phyloP scores from a whole-genome alignment of 2,113 vertebrate genomes.

The Esox niger region DNA sequence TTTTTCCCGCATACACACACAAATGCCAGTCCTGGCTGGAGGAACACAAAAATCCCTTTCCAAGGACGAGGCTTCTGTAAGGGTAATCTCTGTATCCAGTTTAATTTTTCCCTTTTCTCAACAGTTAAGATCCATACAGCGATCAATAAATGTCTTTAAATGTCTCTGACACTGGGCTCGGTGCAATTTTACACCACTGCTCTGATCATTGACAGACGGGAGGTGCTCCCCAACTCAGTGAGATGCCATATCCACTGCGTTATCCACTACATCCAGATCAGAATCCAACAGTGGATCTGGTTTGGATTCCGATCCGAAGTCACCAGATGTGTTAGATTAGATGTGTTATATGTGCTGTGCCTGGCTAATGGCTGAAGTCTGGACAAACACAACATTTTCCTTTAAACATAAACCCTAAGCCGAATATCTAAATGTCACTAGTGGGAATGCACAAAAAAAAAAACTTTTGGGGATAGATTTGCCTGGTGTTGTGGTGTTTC shows the following conservation, averaged over 20 bases:
- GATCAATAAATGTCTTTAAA: slow-evolving; percentile 76
- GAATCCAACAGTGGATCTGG: slow-evolving; percentile 36
- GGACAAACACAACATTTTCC: too few species aligned
- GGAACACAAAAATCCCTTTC: slow-evolving; percentile 19
- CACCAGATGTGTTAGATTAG: slow-evolving; percentile 37
- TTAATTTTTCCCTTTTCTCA: slow-evolving; percentile 69
- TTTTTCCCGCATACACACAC: not conserved
- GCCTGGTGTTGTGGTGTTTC: too few species aligned
- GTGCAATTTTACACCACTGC: slow-evolving; percentile 63
- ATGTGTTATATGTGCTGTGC: slow-evolving; percentile 43
- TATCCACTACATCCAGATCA: slow-evolving; percentile 10
- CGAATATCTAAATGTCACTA: too few species aligned
- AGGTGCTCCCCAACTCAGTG: too few species aligned
- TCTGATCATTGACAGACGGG: slow-evolving; percentile 30
- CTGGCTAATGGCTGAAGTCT: too few species aligned
- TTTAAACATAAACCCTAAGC: too few species aligned
- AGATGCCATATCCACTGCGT: not conserved
- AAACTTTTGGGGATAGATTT: too few species aligned
- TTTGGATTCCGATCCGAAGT: slow-evolving; percentile 43
- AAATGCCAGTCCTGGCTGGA: slow-evolving; percentile 19
- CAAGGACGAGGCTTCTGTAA: slow-evolving; percentile 55
- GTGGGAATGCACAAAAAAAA: too few species aligned
- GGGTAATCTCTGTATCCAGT: slow-evolving; percentile 69
- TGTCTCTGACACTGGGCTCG: slow-evolving; percentile 56
- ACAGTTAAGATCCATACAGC: slow-evolving; percentile 71